Percentiles rank a stretch among this genome's conserved stretches.
These are phyloP conservation scores for Myanophis thanlyinensis DNA, from an alignment of 2,113 vertebrate species.

Conservation along the genomic window DNA sequence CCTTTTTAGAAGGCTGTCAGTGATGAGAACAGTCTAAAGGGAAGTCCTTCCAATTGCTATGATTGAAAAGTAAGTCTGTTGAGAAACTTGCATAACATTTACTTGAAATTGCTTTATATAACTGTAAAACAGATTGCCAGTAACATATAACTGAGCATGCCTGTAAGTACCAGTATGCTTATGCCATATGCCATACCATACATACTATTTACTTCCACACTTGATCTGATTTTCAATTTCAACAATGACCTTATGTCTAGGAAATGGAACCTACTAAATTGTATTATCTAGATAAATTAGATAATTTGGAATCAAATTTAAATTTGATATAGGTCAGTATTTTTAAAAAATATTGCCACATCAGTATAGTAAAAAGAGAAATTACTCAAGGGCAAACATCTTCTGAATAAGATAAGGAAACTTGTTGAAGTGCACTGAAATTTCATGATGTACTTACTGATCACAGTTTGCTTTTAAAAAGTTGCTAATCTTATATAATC, in stretches of 20 bases:
- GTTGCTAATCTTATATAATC: not conserved
- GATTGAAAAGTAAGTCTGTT: not conserved
- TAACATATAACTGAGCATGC: constrained; percentile 43
- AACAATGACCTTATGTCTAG: constrained; percentile 49
- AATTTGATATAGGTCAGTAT: not conserved
- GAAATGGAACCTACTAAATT: constrained; percentile 27
- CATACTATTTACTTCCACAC: not conserved
- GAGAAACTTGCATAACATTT: not conserved
- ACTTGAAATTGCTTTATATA: constrained; percentile 43
- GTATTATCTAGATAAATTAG: not conserved
- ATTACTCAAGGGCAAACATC: not conserved
- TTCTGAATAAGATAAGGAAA: not conserved
- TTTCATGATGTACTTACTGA: not conserved
- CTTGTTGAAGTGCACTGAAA: not conserved
- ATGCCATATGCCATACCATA: constrained; percentile 29
- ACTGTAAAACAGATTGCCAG: constrained; percentile 60
- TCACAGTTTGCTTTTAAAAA: not conserved
- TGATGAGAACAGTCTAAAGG: not conserved
- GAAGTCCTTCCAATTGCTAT: not conserved
- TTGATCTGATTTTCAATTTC: constrained; percentile 59
- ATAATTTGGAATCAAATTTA: not conserved
- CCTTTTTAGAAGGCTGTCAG: not conserved
- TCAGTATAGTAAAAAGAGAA: not conserved
- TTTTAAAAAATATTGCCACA: not conserved
- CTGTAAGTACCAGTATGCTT: constrained; percentile 31